Conservation (phyloP, 1,140 invertebrate species). For the Bicyclus anynana region DNA sequence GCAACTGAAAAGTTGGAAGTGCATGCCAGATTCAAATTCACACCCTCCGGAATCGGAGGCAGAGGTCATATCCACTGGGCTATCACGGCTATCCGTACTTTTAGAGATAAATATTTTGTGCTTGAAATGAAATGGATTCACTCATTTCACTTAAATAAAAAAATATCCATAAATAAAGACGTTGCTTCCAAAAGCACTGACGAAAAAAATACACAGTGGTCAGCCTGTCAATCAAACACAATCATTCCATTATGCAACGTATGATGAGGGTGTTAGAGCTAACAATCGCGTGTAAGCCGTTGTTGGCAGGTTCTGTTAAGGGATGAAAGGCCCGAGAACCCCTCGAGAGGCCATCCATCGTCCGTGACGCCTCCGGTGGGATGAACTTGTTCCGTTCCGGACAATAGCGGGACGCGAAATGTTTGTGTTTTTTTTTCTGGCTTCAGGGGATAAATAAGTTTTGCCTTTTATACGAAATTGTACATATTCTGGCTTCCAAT, state of each 20-base stretch:
- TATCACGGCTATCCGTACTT: too few species aligned
- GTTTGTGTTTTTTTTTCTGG: not conserved
- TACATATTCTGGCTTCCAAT: too few species aligned
- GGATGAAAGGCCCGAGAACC: conserved; percentile 11
- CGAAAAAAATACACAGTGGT: conserved; percentile 7
- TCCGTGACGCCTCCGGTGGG: conserved; percentile 15
- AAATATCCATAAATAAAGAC: not conserved
- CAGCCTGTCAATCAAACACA: not conserved
- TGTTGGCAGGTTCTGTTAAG: not conserved
- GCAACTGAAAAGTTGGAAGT: too few species aligned
- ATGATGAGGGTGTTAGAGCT: not conserved
- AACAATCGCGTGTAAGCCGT: not conserved
- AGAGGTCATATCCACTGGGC: too few species aligned
- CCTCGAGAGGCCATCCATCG: conserved; percentile 24
- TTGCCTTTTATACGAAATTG: too few species aligned
- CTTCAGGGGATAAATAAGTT: not conserved
- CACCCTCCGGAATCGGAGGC: too few species aligned
- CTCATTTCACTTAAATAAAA: too few species aligned
- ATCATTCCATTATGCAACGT: not conserved
- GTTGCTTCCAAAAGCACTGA: not conserved
- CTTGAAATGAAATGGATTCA: too few species aligned
- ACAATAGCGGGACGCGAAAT: conserved; percentile 7
- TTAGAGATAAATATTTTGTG: too few species aligned
- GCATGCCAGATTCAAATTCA: too few species aligned
- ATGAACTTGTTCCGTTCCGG: conserved; percentile 14